A percentile compares a stretch with the other conserved stretches of the same genome.
phyloP scores from a whole-genome alignment of 2,888 invertebrate genomes.

The Habroteleia sp. region DNA sequence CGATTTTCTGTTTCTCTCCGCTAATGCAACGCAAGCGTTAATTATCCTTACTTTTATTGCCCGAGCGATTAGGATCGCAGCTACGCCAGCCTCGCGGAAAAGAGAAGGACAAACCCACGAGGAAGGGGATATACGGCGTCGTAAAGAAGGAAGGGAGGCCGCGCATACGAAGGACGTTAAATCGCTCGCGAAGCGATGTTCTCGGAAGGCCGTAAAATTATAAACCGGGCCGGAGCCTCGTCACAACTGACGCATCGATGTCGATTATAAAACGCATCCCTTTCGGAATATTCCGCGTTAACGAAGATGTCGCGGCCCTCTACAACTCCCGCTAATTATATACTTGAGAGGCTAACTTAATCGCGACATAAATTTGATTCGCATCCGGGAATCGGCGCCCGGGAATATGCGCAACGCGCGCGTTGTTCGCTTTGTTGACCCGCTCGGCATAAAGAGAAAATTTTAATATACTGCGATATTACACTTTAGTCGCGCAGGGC shows the following conservation, averaged over 20 bases:
- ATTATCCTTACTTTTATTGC: slow-evolving; percentile 76
- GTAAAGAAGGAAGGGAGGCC: slow-evolving; percentile 49
- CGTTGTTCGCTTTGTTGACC: slow-evolving; percentile 6
- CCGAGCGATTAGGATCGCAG: slow-evolving; percentile 73
- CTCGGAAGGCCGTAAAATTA: slow-evolving; percentile 76
- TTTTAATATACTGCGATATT: slow-evolving; percentile 52
- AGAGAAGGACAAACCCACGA: slow-evolving; percentile 69
- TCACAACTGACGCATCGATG: slow-evolving; percentile 66
- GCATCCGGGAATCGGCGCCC: slow-evolving; percentile 35
- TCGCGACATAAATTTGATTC: slow-evolving; percentile 46
- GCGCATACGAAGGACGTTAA: slow-evolving; percentile 48
- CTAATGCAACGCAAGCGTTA: slow-evolving; percentile 73
- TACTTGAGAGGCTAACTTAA: slow-evolving; percentile 42
- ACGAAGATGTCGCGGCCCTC: slow-evolving; percentile 42
- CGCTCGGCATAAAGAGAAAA: slow-evolving; percentile 18
- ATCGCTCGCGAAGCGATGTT: slow-evolving; percentile 47
- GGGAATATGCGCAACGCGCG: slow-evolving; percentile 27
- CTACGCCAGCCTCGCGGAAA: slow-evolving; percentile 67
- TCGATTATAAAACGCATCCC: slow-evolving; percentile 70
- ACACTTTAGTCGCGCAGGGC: slow-evolving; percentile 47
- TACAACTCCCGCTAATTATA: slow-evolving; percentile 56
- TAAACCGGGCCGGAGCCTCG: slow-evolving; percentile 69
- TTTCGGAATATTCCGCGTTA: slow-evolving; percentile 17
- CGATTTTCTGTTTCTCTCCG: slow-evolving; percentile 41
- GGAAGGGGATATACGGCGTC: slow-evolving; percentile 59